phyloP scores from a whole-genome alignment of 2,797 vertebrate genomes.

The Menidia menidia region DNA sequence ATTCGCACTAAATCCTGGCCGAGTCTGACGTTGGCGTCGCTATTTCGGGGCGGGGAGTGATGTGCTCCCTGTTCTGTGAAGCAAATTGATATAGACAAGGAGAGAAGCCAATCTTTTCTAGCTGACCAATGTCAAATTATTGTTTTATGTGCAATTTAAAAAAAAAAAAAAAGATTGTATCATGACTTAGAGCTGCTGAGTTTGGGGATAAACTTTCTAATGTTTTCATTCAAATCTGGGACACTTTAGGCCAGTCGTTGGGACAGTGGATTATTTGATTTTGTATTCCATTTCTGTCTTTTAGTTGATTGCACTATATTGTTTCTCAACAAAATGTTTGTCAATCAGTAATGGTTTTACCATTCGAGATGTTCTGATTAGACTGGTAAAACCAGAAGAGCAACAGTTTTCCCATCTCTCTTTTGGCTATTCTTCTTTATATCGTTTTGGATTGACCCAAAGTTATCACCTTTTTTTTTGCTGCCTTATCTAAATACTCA shows the following conservation, averaged over 20 bases:
- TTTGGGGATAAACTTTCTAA: background rate
- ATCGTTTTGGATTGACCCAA: too few species aligned
- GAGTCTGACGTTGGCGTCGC: constrained; percentile 40
- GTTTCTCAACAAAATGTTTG: too few species aligned
- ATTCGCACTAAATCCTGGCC: constrained; percentile 37
- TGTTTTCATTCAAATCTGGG: background rate
- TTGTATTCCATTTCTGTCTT: background rate
- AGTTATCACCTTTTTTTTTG: too few species aligned
- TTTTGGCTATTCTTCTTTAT: too few species aligned
- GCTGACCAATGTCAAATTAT: background rate
- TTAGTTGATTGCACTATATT: background rate
- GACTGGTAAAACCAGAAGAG: too few species aligned
- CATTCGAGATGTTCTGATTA: too few species aligned
- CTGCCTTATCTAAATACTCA: too few species aligned
- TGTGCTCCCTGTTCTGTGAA: background rate
- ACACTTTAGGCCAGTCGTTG: background rate
- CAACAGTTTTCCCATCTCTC: too few species aligned
- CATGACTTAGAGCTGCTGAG: background rate
- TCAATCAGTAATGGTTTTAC: too few species aligned
- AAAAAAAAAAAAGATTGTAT: background rate
- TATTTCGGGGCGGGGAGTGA: constrained; percentile 11
- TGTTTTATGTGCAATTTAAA: background rate
- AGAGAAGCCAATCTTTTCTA: background rate
- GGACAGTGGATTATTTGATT: background rate
- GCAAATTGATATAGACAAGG: background rate